Base-by-base conservation (phyloP, 2,113 vertebrate genomes). In the Glaucomys volans region DNA sequence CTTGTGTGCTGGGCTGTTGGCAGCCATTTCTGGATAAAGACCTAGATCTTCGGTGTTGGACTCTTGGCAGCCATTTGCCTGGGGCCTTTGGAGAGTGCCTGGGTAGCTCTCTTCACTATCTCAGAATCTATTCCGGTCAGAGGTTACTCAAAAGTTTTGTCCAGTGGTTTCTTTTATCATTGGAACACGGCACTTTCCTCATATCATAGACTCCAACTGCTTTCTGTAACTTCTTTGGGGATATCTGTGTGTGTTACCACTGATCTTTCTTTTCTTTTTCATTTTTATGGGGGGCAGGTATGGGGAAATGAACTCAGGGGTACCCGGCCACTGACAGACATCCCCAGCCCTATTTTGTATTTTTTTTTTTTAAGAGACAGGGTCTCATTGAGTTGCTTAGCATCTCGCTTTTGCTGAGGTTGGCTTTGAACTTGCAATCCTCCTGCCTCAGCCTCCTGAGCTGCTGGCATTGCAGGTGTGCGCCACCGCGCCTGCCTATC, bases 11-110 rank as follows among this genome's bases (percentile, higher is more conserved):
- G 59, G 87, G 77, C 3, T 87, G n/a, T 72, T 62, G 59, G 71
- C 84, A 94, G 42, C 17, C 54, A 54, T 66, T 50, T 92, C 81
- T 64, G 57, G n/a, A 59, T 87, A 79, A 83, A 79, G 59, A 77
- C 4, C 5, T 42, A 69, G 30, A 37, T 4, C 79, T 35, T 87
- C 37, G 26, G 22, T 80, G 77, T 87, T 87, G 59, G 87, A 83
- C 3, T 87, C 30, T 72, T 62, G 59, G 71, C 84, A 94, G 42
- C 17, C 54, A 54, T 66, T 50, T 92, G 64, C 42, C 66, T 30
- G 42, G 22, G n/a, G 79, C 32, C 12, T 16, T 72, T 79, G 87
- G 32, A 75, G 35, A 72, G 12, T 11, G n/a, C 24, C 17, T 24
- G 76, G 0, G 11, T 57, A 28, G 20, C 37, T 87, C 16, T 90